A percentile compares a stretch with the other conserved stretches of the same genome.
Conservation (phyloP, 2,888 invertebrate genomes). For the Lasius platythorax region DNA sequence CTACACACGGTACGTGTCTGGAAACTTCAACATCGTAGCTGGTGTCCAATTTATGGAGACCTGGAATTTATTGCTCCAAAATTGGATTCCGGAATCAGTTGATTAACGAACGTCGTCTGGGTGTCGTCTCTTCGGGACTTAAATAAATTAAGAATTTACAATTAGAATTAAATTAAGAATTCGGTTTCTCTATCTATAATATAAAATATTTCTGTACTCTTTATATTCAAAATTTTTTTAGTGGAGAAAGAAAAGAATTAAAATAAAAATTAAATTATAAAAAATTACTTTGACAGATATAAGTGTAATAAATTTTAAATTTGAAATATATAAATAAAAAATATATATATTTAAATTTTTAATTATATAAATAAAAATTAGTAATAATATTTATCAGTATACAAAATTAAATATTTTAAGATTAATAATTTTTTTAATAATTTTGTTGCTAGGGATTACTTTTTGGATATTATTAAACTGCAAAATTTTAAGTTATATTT, state of each 20-base stretch:
- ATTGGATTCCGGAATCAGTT: neutral
- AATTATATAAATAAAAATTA: neutral
- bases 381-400: too few relatives aligned
- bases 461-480: neutral
- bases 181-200: neutral
- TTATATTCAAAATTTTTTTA: neutral
- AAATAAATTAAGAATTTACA: neutral
- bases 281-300: neutral
- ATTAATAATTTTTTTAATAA: neutral
- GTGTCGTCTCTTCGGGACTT: neutral
- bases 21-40: neutral
- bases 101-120: neutral
- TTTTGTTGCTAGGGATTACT: neutral
- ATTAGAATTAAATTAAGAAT: neutral
- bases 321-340: neutral
- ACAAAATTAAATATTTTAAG: neutral
- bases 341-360: neutral
- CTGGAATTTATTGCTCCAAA: neutral
- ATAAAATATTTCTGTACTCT: neutral
- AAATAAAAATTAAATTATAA: neutral
- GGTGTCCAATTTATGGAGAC: neutral
- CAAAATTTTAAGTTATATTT: neutral
- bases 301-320: neutral
- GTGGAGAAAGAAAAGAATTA: neutral
- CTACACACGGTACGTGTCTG: slow-evolving; percentile 72